Base-by-base conservation (phyloP, 2,888 invertebrate species). In the Xestia sexstrigata region DNA sequence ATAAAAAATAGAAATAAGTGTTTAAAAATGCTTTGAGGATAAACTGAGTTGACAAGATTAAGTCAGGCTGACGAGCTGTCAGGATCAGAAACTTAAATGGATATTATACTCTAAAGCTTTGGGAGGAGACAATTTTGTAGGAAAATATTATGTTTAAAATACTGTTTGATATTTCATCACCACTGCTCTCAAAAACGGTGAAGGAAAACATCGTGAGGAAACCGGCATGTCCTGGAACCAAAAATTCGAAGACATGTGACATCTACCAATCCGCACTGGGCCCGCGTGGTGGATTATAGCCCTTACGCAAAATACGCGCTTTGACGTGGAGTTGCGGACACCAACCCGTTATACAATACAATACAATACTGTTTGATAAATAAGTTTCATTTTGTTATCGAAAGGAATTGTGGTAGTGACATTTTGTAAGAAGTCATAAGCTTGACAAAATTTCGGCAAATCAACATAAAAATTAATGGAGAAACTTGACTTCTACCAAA, bases 61-160 rank as follows among this genome's bases (percentile, higher is more conserved):
- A 76, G 71, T 55, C 74, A 70, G 69, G 60, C 58, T n/a, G 80
- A 84, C 73, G 20, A 63, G 58, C 74, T 87, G 81, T 81, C 84
- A 87, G 58, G 70, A 75, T 70, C 84, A 79, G 76, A 30, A 52
- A 62, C 78, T 79, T 69, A 39, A 75, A 81, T 69, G 69, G 55
- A 70, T 76, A 79, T 77, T 74, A 76, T 78, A n/a, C 69, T 76
- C 8, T 62, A 76, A 74, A 67, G 26, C 60, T 70, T 72, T 66
- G 42, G n/a, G 11, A 49, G 23, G 26, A 75, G 62, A 82, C 39
- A 49, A 45, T 58, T 45, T 76, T 77, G 42, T 67, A 13, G 26
- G 5, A 23, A 45, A 79, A 62, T 2, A 35, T 60, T 2, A 35
- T 60, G 20, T 65, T 70, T 76, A 35, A 35, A 35, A 35, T 63